Evolutionary conservation across 1,140 invertebrate species (phyloP).

Genomic region (Platyscapa corneri): DNA sequence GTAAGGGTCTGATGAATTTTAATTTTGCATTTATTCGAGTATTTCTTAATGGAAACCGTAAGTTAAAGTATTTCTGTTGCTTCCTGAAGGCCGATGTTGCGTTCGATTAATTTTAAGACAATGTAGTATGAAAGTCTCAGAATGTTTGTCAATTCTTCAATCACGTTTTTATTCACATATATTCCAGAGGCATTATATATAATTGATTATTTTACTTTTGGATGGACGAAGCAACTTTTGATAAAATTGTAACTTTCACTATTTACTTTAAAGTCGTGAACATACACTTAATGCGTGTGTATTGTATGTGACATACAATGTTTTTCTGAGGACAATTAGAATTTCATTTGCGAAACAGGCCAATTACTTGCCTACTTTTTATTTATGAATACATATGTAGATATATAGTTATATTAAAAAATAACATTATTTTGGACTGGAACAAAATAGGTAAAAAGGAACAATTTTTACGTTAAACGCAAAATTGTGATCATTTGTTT

Average conservation of each 20-base stretch:
- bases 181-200: too few relatives aligned
- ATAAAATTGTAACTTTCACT: background rate
- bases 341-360: slow-evolving; percentile 23
- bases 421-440: background rate
- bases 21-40: background rate
- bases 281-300: background rate
- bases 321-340: slow-evolving; percentile 33
- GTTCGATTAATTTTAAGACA: too few relatives aligned
- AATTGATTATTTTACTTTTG: too few relatives aligned
- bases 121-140: too few relatives aligned
- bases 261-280: background rate
- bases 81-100: too few relatives aligned
- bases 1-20: background rate
- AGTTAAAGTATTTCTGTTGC: background rate
- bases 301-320: slow-evolving; percentile 5
- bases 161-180: too few relatives aligned
- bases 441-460: background rate
- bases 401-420: background rate
- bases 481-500: slow-evolving; percentile 19
- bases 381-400: slow-evolving; percentile 1
- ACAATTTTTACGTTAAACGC: too few relatives aligned
- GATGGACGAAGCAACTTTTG: too few relatives aligned
- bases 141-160: too few relatives aligned
- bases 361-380: background rate
- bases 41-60: background rate